Evolutionary conservation across 2,113 vertebrate species (phyloP).

Genomic region (Nettapus auritus): DNA sequence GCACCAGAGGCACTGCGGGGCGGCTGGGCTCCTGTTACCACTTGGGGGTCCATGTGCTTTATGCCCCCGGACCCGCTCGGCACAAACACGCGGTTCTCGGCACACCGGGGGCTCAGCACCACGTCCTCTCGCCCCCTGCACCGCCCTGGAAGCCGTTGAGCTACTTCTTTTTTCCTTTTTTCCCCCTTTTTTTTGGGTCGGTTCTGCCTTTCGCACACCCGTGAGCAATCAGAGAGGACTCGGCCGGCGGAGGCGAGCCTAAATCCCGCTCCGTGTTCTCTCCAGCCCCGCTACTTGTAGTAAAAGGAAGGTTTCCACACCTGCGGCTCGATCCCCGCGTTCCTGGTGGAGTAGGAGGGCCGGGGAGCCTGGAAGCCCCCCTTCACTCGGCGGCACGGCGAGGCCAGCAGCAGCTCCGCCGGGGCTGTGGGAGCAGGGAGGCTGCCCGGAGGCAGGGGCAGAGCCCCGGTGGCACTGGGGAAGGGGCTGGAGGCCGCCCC

Average conservation of each 20-base stretch:
- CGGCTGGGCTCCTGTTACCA: background rate
- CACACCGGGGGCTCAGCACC: accelerated
- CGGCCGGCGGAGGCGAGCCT: background rate
- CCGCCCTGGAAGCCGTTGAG: background rate
- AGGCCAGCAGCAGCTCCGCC: conserved; percentile 69
- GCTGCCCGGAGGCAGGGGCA: conserved; percentile 33
- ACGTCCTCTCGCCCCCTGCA: background rate
- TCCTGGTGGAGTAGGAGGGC: conserved; percentile 93
- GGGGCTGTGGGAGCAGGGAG: conserved; percentile 29
- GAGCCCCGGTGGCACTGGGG: conserved; percentile 32
- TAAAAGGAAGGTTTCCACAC: conserved; percentile 96
- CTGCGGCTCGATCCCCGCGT: conserved; percentile 91
- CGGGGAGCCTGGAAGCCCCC: conserved; percentile 84
- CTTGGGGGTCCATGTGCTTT: background rate
- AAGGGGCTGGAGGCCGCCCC: conserved; percentile 74
- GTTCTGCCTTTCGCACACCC: background rate
- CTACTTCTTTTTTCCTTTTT: background rate
- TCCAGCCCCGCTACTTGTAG: conserved; percentile 73
- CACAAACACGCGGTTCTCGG: background rate
- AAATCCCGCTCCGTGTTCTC: background rate
- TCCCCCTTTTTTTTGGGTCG: background rate
- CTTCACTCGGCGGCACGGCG: conserved; percentile 79
- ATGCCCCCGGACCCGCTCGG: background rate
- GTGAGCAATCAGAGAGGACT: background rate
- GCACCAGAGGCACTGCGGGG: background rate